A percentile compares a stretch with the other conserved stretches of the same genome.
Evolutionary conservation across 2,888 invertebrate genomes (phyloP).

Genomic region (Amphipyra berbera): DNA sequence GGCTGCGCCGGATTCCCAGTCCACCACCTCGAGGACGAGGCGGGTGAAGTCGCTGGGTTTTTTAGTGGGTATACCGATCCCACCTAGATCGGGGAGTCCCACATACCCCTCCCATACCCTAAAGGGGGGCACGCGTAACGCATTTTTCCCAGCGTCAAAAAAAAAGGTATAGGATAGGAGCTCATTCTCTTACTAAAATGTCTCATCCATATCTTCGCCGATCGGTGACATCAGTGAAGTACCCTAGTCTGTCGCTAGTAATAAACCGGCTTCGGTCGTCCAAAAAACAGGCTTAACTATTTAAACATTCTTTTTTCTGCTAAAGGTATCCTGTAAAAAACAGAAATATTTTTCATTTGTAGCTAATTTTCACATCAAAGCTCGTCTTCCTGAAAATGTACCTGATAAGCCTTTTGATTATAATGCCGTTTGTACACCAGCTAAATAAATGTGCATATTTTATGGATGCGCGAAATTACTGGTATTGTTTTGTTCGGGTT

Average conservation of each 20-base stretch:
- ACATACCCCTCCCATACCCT: too few relatives aligned
- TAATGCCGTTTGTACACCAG: constrained; percentile 33
- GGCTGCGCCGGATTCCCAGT: too few relatives aligned
- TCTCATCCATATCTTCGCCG: constrained; percentile 16
- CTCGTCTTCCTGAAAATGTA: constrained; percentile 9
- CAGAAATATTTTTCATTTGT: constrained; percentile 23
- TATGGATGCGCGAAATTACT: constrained; percentile 2
- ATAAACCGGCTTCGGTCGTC: constrained; percentile 59
- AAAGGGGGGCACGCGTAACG: too few relatives aligned
- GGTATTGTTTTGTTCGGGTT: constrained; percentile 13
- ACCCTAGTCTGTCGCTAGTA: constrained; percentile 52
- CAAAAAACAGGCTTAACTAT: constrained; percentile 56
- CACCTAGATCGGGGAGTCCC: too few relatives aligned
- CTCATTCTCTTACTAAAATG: too few relatives aligned
- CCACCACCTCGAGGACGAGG: too few relatives aligned
- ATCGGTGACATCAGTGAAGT: constrained; percentile 12
- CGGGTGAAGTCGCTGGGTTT: too few relatives aligned
- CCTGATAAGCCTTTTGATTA: constrained; percentile 31
- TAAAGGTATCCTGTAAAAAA: constrained; percentile 7
- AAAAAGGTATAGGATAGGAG: too few relatives aligned
- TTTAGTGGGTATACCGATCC: too few relatives aligned
- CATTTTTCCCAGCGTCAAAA: too few relatives aligned
- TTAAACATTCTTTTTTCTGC: constrained; percentile 40
- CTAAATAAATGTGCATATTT: constrained; percentile 23
- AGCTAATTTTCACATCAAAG: constrained; percentile 40